These are phyloP conservation scores for Peromyscus polionotus DNA, from an alignment of 2,113 vertebrate species.

Conservation along the genomic window DNA sequence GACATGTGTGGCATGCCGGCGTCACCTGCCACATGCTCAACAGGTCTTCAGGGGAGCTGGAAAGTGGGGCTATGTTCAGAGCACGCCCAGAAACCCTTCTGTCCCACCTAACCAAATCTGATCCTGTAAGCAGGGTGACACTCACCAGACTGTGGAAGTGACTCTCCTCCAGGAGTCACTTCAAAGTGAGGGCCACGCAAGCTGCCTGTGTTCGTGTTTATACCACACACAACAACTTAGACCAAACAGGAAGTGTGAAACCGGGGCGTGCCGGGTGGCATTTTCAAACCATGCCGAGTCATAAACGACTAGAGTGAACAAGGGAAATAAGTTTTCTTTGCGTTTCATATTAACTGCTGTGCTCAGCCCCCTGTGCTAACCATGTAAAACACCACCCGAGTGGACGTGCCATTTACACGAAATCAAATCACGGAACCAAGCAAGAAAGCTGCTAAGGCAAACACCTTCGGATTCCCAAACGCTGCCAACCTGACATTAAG, in stretches of 20 bases:
- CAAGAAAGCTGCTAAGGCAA: conserved; percentile 42
- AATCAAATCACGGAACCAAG: conserved; percentile 48
- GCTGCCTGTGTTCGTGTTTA: conserved; percentile 47
- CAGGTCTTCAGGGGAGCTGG: background rate
- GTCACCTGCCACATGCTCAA: background rate
- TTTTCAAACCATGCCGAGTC: background rate
- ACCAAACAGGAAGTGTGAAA: conserved; percentile 63
- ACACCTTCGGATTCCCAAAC: conserved; percentile 76
- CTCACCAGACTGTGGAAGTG: background rate
- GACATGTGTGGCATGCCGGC: background rate
- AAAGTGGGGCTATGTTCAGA: background rate
- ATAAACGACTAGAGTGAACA: background rate
- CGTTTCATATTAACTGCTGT: too few relatives aligned
- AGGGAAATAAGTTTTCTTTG: background rate
- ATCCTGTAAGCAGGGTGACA: background rate
- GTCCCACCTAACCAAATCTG: background rate
- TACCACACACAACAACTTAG: conserved; percentile 47
- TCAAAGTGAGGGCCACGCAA: background rate
- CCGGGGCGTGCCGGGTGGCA: background rate
- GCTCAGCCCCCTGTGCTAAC: background rate
- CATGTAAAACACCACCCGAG: background rate
- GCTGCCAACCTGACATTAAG: conserved; percentile 81
- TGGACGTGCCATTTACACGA: background rate
- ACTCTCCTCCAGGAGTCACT: background rate
- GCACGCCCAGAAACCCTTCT: too few relatives aligned